Percentiles rank a stretch among this genome's conserved stretches.
phyloP scores from a whole-genome alignment of 2,113 vertebrate species.

The Anguilla japonica region DNA sequence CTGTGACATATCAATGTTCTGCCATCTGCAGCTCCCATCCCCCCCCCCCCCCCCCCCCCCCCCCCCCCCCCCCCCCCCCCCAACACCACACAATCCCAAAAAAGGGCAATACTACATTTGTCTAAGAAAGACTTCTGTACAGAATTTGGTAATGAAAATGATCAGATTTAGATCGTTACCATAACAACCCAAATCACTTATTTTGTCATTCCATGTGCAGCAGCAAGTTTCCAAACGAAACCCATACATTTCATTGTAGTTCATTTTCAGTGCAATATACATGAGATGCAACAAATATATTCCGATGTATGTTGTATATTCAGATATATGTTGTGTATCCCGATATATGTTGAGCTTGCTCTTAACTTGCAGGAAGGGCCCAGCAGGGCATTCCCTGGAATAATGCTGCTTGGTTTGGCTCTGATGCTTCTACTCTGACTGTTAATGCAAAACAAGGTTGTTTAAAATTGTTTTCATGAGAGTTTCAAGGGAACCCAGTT shows the following conservation, averaged over 20 bases:
- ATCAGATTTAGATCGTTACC: not conserved
- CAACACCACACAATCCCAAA: not conserved
- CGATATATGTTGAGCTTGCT: not conserved
- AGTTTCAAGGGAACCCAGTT: not conserved
- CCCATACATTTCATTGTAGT: not conserved
- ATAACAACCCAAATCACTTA: not conserved
- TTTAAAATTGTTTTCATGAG: not conserved
- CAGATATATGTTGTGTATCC: not conserved
- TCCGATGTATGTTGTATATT: not conserved
- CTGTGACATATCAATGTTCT: conserved; percentile 25
- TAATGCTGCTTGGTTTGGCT: not conserved
- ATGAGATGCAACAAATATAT: not conserved
- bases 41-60: not conserved
- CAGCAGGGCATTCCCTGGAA: not conserved
- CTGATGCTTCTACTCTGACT: not conserved
- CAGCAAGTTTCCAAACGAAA: conserved; percentile 8
- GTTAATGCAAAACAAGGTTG: no score
- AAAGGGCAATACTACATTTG: conserved; percentile 21
- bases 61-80: not conserved
- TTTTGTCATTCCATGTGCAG: not conserved
- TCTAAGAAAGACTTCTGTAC: conserved; percentile 1
- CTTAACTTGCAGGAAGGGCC: not conserved
- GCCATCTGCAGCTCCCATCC: conserved; percentile 5
- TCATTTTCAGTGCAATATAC: not conserved
- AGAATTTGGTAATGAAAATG: not conserved